Evolutionary conservation across 2,888 invertebrate genomes (phyloP), one percentile per base, ranked within the genome.

Genomic region (Cistogaster globosa): DNA sequence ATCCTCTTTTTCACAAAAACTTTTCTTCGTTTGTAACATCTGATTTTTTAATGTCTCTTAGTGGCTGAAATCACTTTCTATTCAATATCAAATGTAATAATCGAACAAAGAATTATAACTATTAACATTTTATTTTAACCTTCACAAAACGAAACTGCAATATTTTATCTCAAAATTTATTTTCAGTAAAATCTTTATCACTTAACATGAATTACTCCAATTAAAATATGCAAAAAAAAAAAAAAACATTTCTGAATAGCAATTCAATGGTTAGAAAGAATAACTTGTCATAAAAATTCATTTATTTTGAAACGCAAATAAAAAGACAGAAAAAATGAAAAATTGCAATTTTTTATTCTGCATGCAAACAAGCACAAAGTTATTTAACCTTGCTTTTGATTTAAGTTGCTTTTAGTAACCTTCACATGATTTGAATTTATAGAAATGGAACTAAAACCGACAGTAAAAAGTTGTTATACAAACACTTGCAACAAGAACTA

Each of bases 361-460:
- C 32, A 18, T 9, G 48, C 18, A 58, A 20, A 14, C 65, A 16
- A 48, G 48, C n/a, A 5, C 9, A 65, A 72, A 80, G 42, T 72
- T 74, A 58, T 77, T 77, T 81, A 84, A 84, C 80, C 81, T 84
- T 74, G 57, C 51, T 69, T 77, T 74, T 76, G 57, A 58, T 81
- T 84, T 72, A 63, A 81, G 65, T 9, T 38, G 22, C 65, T 53
- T 16, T 48, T 11, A 1, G 45, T 69, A 84, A 84, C 84, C 84
- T 84, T 84, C 84, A 84, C 58, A 77, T 81, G 72, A 68, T 74
- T 69, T 51, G 62, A 77, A 84, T 71, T 71, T 71, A 76, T 55
- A 83, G 45, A 78, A 74, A 74, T 68, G 20, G 18, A 72, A 48
- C 32, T 51, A 68, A 48, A 55, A 65, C 20, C 57, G 75, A 26